Evolutionary conservation across 2,113 vertebrate species (phyloP).

Genomic region (Cyanoliseus patagonus): DNA sequence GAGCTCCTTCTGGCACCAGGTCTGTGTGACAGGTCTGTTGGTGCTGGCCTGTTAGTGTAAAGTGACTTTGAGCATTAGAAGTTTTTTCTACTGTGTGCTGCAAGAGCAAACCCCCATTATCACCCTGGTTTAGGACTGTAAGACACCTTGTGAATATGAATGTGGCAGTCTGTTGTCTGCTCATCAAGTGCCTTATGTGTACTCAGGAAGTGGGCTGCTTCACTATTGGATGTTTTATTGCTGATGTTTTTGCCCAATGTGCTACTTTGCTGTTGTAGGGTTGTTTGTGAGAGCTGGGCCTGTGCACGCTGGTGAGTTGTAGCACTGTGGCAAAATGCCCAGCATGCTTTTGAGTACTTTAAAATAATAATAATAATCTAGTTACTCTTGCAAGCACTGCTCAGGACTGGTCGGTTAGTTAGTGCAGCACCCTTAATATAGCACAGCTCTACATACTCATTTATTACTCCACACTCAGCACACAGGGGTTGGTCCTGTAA

Average conservation of each 20-base stretch:
- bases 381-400: neutral
- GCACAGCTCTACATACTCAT: neutral
- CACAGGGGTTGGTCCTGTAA: neutral
- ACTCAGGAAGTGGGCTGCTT: neutral
- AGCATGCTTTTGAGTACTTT: neutral
- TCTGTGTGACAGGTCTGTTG: neutral
- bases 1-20: neutral
- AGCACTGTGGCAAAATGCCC: neutral
- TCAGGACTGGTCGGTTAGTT: neutral
- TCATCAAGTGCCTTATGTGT: rapidly evolving
- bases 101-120: neutral
- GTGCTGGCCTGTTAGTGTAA: neutral
- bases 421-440: neutral
- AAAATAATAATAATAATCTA: conserved; percentile 5
- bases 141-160: neutral
- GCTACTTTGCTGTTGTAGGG: neutral
- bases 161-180: neutral
- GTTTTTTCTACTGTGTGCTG: neutral
- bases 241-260: neutral
- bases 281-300: neutral
- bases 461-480: neutral
- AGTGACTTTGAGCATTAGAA: neutral
- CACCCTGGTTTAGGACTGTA: neutral
- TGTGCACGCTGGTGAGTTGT: neutral
- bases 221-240: neutral